A percentile compares a stretch with the other conserved stretches of the same genome.
Conservation (phyloP, 2,888 invertebrate species). For the Xestia sexstrigata region DNA sequence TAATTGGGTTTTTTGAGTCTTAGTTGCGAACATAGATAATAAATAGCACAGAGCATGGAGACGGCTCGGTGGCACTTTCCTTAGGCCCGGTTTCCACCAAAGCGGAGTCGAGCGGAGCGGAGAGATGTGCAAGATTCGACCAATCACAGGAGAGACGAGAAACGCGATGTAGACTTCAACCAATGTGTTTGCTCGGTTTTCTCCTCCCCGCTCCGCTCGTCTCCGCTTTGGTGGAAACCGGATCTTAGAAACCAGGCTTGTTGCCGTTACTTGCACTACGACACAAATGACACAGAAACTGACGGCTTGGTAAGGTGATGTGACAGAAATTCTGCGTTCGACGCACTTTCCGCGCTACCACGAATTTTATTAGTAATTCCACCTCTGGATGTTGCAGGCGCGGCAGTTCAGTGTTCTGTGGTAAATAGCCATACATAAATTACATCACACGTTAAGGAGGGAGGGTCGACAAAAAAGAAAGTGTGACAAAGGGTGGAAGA, state of each 20-base stretch:
- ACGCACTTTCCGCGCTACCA: background rate
- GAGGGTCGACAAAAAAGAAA: too few species aligned
- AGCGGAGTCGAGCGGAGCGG: too few species aligned
- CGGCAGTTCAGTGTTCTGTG: background rate
- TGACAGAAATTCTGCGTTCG: background rate
- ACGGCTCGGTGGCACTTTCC: background rate
- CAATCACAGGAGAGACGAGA: too few species aligned
- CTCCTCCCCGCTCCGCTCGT: too few species aligned
- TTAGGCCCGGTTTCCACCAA: too few species aligned
- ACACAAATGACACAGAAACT: background rate
- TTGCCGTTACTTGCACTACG: background rate
- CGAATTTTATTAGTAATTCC: background rate
- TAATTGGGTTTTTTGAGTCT: constrained; percentile 1
- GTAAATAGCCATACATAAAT: background rate
- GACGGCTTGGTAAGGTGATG: background rate
- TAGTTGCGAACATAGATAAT: background rate
- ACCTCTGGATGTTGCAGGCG: background rate
- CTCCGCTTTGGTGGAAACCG: too few species aligned
- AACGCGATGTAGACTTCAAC: too few species aligned
- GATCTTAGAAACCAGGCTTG: background rate
- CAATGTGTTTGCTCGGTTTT: too few species aligned
- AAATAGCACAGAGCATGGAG: background rate
- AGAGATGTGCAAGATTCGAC: too few species aligned
- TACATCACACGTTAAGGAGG: too few species aligned
- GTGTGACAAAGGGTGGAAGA: too few species aligned